Percentiles rank a stretch among this genome's conserved stretches.
phyloP scores from a whole-genome alignment of 2,113 vertebrate genomes.

The Dolichotis patagonum region DNA sequence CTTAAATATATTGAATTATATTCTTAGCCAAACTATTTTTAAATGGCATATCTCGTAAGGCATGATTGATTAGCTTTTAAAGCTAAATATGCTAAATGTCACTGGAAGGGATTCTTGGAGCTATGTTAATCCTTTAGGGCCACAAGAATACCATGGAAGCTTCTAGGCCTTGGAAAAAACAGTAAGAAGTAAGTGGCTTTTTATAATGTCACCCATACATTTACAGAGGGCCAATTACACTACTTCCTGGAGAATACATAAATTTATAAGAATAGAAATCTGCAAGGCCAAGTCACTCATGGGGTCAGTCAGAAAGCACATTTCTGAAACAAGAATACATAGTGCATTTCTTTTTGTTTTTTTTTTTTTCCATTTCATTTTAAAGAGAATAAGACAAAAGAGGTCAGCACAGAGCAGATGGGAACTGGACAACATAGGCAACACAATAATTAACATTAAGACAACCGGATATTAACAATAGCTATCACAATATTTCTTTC shows the following conservation, averaged over 20 bases:
- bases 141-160: background rate
- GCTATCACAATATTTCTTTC: too few relatives aligned
- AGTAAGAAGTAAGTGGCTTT: background rate
- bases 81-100: conserved; percentile 61
- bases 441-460: too few relatives aligned
- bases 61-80: conserved; percentile 56
- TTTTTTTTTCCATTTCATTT: too few relatives aligned
- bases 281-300: background rate
- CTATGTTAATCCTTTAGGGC: background rate
- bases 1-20: conserved; percentile 73
- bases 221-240: background rate
- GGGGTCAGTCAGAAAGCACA: background rate
- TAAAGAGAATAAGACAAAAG: too few relatives aligned
- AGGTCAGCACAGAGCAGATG: too few relatives aligned
- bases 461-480: too few relatives aligned
- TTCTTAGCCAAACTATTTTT: conserved; percentile 67
- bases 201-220: background rate
- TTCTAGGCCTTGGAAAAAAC: background rate
- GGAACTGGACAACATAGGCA: too few relatives aligned
- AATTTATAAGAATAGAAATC: conserved; percentile 46
- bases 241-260: background rate
- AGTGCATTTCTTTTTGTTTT: background rate
- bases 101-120: background rate
- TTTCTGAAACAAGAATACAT: conserved; percentile 25
- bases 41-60: conserved; percentile 53